Base-by-base conservation (phyloP, 2,113 vertebrate species). In the Epinephelus moara region DNA sequence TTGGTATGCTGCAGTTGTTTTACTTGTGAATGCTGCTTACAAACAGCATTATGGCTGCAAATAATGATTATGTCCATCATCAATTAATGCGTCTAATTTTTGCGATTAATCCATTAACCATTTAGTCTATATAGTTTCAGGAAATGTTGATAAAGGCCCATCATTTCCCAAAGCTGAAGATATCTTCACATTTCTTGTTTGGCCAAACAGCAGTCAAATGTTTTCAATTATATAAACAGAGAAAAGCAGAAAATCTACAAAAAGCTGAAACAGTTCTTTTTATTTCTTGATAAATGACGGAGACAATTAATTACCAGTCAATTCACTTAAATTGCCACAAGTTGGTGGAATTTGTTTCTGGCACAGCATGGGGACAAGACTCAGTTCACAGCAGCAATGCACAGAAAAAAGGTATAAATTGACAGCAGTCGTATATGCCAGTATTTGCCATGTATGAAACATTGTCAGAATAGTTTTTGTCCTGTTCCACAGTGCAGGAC, bases 1-100 rank as follows among this genome's bases (percentile, higher is more conserved):
- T 74, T 79, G 27, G 3, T 45, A 52, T 27, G 42, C 60, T 63
- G 8, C 47, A 66, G 59, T 69, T 73, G 47, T 75, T 53, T 30
- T 40, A 23, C 55, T 27, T 56, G 21, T 2, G 2, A 52, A 19
- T 23, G 10, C 12, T 52, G 42, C 23, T 50, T 50, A 18, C 17
- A 55, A 49, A 52, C 15, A 3, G 4, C 21, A 40, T 37, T 27
- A 40, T 9, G 4, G n/a, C 8, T 49, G 42, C 42, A 83, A 42
- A 72, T 18, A 66, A 30, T 1, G 7, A 14, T 57, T 27, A 60
- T 66, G 42, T 60, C 13, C 8, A 53, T 61, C 17, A 72, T 11
- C 70, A 3, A 30, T 63, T n/a, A 10, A 53, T 61, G 7, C 5
- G 40, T 33, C 3, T 23, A 30, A 12, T 42, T 73, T 60, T 27